Conservation (phyloP, 2,797 vertebrate species). For the Epinephelus awoara region DNA sequence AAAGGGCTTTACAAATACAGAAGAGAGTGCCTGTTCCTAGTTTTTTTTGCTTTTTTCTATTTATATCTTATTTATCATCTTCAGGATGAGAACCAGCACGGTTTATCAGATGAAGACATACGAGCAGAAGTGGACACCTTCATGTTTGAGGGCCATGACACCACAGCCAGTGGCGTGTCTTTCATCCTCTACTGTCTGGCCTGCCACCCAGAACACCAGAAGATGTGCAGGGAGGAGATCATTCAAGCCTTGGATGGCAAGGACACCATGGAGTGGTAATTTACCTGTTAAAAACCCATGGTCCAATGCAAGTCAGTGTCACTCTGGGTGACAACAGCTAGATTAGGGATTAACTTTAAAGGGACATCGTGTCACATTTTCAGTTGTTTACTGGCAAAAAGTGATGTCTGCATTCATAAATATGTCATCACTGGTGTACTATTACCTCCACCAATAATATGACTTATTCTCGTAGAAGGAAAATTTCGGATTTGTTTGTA, state of each 20-base stretch:
- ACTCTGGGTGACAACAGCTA: too few species aligned
- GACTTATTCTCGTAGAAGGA: too few species aligned
- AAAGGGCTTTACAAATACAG: neutral
- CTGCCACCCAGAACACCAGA: slow-evolving; percentile 90
- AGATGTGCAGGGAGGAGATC: slow-evolving; percentile 91
- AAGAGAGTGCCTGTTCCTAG: neutral
- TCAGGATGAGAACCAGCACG: slow-evolving; percentile 88
- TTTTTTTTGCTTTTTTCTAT: neutral
- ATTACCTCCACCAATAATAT: too few species aligned
- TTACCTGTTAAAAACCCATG: neutral
- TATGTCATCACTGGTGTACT: too few species aligned
- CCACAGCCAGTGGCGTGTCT: slow-evolving; percentile 88
- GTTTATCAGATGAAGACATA: slow-evolving; percentile 89
- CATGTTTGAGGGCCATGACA: slow-evolving; percentile 93
- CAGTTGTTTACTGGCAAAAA: too few species aligned
- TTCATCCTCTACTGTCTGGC: slow-evolving; percentile 91
- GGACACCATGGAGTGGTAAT: slow-evolving; percentile 88
- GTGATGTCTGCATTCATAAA: too few species aligned
- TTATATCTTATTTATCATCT: too few species aligned
- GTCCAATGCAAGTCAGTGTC: too few species aligned
- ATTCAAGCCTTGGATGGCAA: slow-evolving; percentile 79
- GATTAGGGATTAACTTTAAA: too few species aligned
- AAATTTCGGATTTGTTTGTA: too few species aligned
- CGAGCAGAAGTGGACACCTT: slow-evolving; percentile 93
- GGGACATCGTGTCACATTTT: too few species aligned